Evolutionary conservation across 2,113 vertebrate species (phyloP).

Genomic region (Eptatretus burgeri): DNA sequence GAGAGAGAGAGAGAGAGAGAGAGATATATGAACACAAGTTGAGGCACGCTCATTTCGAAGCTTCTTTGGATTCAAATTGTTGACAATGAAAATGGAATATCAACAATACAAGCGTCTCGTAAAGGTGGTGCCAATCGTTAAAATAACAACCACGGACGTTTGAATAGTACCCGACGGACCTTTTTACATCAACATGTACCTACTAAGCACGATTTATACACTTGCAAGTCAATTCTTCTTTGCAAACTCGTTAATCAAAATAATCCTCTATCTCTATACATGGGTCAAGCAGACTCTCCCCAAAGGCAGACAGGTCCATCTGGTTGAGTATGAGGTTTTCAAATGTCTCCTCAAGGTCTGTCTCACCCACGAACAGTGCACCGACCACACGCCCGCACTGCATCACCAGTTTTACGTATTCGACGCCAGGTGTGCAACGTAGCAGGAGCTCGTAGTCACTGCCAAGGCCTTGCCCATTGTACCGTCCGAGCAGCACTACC

Average conservation of each 20-base stretch:
- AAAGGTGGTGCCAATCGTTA: no score
- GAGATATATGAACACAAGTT: no score
- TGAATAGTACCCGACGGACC: no score
- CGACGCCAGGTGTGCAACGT: slow-evolving; percentile 47
- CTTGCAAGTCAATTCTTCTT: background rate
- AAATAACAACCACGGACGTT: no score
- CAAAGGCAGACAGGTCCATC: slow-evolving; percentile 63
- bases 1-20: no score
- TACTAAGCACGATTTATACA: no score
- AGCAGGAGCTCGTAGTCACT: slow-evolving; percentile 48
- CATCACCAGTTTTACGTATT: slow-evolving; percentile 64
- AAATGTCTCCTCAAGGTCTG: slow-evolving; percentile 80
- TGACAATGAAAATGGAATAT: no score
- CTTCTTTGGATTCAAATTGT: no score
- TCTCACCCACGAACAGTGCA: slow-evolving; percentile 64
- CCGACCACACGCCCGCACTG: slow-evolving; percentile 53
- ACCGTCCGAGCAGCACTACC: slow-evolving; percentile 78
- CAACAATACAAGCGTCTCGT: no score
- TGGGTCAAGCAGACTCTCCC: slow-evolving; percentile 58
- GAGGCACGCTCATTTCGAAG: no score
- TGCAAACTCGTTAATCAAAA: slow-evolving; percentile 33
- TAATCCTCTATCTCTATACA: slow-evolving; percentile 84
- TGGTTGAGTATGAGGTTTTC: slow-evolving; percentile 88
- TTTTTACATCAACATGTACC: no score
- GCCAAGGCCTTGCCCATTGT: slow-evolving; percentile 47